Conservation (phyloP, 2,113 vertebrate genomes). For the Uria lomvia region DNA sequence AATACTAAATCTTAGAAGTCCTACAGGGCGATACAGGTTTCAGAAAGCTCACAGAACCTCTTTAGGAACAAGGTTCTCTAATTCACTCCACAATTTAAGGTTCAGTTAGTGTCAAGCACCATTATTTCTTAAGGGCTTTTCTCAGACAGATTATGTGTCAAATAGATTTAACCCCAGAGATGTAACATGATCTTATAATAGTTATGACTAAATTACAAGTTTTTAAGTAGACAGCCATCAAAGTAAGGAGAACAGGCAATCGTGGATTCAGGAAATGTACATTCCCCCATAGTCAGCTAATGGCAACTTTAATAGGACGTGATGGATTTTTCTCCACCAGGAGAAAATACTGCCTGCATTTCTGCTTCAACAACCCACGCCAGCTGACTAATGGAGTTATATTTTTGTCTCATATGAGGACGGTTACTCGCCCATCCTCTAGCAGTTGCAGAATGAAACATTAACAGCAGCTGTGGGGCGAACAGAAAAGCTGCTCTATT, state of each 20-base stretch:
- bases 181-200: slow-evolving; percentile 38
- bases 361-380: slow-evolving; percentile 65
- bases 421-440: slow-evolving; percentile 49
- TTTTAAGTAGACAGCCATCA: slow-evolving; percentile 53
- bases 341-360: slow-evolving; percentile 66
- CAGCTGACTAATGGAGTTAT: slow-evolving; percentile 71
- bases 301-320: slow-evolving; percentile 63
- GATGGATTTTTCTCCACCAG: slow-evolving; percentile 59
- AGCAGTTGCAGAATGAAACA: slow-evolving; percentile 59
- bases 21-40: neutral
- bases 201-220: slow-evolving; percentile 59
- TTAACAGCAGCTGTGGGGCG: slow-evolving; percentile 46
- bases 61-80: neutral
- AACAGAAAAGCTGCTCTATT: slow-evolving; percentile 56
- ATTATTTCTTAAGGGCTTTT: slow-evolving; percentile 31
- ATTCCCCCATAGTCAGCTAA: slow-evolving; percentile 47
- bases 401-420: slow-evolving; percentile 59
- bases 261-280: slow-evolving; percentile 48
- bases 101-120: neutral
- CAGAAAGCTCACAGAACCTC: neutral
- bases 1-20: neutral
- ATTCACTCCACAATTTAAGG: neutral
- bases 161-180: slow-evolving; percentile 45
- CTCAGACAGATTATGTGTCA: slow-evolving; percentile 22
- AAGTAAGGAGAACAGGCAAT: slow-evolving; percentile 32